Evolutionary conservation across 1,140 invertebrate genomes (phyloP).

Genomic region (Eurosta solidaginis): DNA sequence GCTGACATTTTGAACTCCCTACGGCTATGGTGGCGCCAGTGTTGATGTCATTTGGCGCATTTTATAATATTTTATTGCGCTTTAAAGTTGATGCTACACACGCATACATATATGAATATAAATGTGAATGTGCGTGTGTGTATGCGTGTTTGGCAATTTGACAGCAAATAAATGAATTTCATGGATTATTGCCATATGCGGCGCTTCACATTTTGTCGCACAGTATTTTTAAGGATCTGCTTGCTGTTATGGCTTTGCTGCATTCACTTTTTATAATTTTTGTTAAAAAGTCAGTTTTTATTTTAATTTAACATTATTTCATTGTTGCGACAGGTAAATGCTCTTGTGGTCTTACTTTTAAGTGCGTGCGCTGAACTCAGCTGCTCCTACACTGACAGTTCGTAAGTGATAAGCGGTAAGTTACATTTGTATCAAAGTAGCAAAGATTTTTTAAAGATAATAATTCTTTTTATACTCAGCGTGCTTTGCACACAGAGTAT

Average conservation of each 20-base stretch:
- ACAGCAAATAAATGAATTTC: conserved; percentile 5
- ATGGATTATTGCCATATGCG: neutral
- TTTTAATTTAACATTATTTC: neutral
- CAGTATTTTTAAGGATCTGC: neutral
- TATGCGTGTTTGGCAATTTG: neutral
- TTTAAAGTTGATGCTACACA: neutral
- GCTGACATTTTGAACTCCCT: neutral
- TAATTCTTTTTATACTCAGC: neutral
- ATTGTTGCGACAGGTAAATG: conserved; percentile 10
- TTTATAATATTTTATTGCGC: conserved; percentile 10
- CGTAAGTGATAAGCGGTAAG: conserved; percentile 8
- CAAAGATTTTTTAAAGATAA: neutral
- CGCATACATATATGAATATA: neutral
- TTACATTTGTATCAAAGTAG: neutral
- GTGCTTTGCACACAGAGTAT: too few species aligned
- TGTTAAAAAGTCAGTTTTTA: neutral
- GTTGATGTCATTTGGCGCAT: conserved; percentile 24
- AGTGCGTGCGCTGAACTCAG: neutral
- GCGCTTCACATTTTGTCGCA: neutral
- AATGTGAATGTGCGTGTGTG: neutral
- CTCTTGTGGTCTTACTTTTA: neutral
- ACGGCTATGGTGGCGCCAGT: conserved; percentile 13
- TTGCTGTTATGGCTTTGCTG: neutral
- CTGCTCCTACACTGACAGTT: neutral
- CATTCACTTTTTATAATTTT: neutral